phyloP scores from a whole-genome alignment of 2,888 invertebrate species.

The Drosophila quinaria region DNA sequence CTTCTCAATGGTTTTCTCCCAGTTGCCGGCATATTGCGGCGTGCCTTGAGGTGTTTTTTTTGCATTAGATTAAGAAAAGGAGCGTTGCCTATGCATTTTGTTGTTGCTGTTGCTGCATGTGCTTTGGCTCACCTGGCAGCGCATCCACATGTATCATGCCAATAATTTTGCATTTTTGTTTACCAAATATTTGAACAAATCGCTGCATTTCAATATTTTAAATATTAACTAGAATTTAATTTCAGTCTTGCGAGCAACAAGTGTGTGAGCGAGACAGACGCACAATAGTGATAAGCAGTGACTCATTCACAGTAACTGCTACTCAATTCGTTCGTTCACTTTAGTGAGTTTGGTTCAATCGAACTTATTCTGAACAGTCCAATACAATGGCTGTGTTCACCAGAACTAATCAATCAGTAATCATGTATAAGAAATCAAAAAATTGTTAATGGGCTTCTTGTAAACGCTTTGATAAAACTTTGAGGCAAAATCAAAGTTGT shows the following conservation, averaged over 20 bases:
- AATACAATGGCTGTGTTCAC: too few species aligned
- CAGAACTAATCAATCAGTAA: too few species aligned
- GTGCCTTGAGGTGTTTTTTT: constrained; percentile 86
- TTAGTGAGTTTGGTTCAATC: neutral
- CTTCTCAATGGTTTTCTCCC: constrained; percentile 87
- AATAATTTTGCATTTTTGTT: constrained; percentile 87
- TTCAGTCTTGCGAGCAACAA: constrained; percentile 21
- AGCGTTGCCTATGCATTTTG: neutral
- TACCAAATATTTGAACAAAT: constrained; percentile 86
- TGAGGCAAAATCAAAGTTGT: too few species aligned
- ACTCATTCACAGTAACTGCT: neutral
- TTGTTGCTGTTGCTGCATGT: neutral
- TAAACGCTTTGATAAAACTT: too few species aligned
- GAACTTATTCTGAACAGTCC: too few species aligned
- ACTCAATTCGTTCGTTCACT: neutral
- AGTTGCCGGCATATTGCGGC: constrained; percentile 87
- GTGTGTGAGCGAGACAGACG: constrained; percentile 23
- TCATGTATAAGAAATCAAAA: too few species aligned
- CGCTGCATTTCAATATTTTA: constrained; percentile 82
- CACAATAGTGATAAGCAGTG: neutral
- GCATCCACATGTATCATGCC: constrained; percentile 91
- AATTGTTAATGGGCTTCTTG: too few species aligned
- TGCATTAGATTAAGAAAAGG: constrained; percentile 12
- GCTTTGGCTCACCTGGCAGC: constrained; percentile 88
- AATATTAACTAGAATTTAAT: constrained; percentile 5